Conservation (phyloP, 2,888 invertebrate genomes). For the Tipula helvola region DNA sequence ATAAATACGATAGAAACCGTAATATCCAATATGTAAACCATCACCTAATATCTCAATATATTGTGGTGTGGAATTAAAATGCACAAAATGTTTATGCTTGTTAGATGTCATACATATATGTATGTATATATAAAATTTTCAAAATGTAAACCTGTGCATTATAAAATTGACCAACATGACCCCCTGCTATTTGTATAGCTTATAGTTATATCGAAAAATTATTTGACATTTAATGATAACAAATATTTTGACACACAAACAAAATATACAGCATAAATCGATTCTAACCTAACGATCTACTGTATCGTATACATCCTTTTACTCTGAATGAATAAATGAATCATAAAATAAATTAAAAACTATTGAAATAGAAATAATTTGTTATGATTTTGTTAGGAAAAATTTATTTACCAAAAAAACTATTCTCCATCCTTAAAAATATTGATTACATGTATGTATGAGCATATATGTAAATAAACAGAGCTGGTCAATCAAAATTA, state of each 20-base stretch:
- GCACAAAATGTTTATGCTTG: neutral
- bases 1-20: neutral
- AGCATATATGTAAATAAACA: too few species aligned
- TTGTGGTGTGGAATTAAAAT: neutral
- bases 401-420: neutral
- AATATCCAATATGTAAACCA: neutral
- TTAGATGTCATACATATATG: neutral
- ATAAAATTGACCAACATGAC: neutral
- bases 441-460: too few species aligned
- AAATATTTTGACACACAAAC: neutral
- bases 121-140: neutral
- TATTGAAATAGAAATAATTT: neutral
- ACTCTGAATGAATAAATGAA: neutral
- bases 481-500: neutral
- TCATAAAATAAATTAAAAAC: neutral
- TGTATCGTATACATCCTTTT: too few species aligned
- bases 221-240: neutral
- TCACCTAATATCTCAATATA: neutral
- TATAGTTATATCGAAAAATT: neutral
- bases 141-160: neutral
- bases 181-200: neutral
- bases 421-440: neutral
- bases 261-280: neutral
- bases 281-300: neutral
- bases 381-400: neutral